Percentiles rank a stretch among this genome's conserved stretches.
Conservation (phyloP, 2,113 vertebrate species). For the Syngnathoides biaculeatus region DNA sequence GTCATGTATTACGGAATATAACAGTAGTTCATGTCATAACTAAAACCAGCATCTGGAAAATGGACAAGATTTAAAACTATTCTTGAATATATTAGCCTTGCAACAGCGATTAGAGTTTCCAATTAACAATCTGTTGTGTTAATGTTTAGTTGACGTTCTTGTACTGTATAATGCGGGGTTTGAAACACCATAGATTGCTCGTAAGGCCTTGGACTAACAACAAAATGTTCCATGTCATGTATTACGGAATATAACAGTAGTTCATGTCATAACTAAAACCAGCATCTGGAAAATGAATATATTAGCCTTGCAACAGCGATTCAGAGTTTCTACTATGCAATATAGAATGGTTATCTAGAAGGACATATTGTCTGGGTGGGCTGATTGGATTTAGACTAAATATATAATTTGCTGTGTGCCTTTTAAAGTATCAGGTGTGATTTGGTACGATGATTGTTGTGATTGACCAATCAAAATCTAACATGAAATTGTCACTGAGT, state of each 20-base stretch:
- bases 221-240: background rate
- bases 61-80: too few relatives aligned
- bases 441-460: background rate
- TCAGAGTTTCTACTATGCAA: background rate
- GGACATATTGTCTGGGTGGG: background rate
- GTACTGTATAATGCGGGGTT: background rate
- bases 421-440: constrained; percentile 2
- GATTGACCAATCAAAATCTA: constrained; percentile 36
- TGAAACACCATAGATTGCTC: background rate
- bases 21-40: background rate
- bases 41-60: background rate
- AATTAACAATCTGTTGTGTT: background rate
- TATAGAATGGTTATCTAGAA: background rate
- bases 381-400: constrained; percentile 5
- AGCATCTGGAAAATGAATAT: background rate
- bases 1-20: background rate
- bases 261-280: background rate
- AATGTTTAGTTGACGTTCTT: background rate
- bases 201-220: background rate
- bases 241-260: background rate
- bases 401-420: background rate
- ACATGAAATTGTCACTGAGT: constrained; percentile 5
- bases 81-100: too few relatives aligned
- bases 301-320: background rate
- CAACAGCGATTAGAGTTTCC: too few relatives aligned